A percentile compares a stretch with the other conserved stretches of the same genome.
These are phyloP conservation scores for Mus minutoides DNA, from an alignment of 2,797 vertebrate genomes.

Conservation along the genomic window DNA sequence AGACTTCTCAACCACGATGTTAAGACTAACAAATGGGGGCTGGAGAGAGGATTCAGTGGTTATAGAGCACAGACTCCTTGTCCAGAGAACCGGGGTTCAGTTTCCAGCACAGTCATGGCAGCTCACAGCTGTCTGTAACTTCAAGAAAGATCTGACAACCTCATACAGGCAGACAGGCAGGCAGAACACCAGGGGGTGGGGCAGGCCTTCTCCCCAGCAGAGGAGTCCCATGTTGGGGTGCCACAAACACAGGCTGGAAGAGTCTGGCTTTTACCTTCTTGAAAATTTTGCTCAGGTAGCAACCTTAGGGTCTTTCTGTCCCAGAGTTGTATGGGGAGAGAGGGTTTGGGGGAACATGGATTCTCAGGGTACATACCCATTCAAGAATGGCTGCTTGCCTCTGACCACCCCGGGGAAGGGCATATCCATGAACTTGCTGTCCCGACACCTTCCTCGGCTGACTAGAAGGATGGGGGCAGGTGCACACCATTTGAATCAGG, in stretches of 20 bases:
- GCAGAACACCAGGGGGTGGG: too few species aligned
- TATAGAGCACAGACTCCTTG: background rate
- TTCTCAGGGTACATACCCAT: background rate
- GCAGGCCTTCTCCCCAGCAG: too few species aligned
- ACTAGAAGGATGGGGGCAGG: background rate
- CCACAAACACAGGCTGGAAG: constrained; percentile 41
- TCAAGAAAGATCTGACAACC: background rate
- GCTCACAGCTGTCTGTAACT: background rate
- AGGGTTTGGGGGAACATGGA: too few species aligned
- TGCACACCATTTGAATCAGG: background rate
- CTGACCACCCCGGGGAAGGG: background rate
- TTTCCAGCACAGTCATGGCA: background rate
- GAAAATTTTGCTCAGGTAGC: constrained; percentile 43
- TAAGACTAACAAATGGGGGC: background rate
- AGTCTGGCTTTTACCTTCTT: constrained; percentile 34
- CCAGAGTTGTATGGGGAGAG: background rate
- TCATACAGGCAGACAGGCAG: background rate
- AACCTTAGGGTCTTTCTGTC: background rate
- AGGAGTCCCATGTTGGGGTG: too few species aligned
- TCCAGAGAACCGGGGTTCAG: background rate
- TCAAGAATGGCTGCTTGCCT: background rate
- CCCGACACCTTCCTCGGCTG: background rate
- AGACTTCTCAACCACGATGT: background rate
- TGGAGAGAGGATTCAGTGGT: background rate
- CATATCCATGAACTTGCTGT: background rate